Evolutionary conservation across 2,797 vertebrate species (phyloP).

Genomic region (Fundulus diaphanus): DNA sequence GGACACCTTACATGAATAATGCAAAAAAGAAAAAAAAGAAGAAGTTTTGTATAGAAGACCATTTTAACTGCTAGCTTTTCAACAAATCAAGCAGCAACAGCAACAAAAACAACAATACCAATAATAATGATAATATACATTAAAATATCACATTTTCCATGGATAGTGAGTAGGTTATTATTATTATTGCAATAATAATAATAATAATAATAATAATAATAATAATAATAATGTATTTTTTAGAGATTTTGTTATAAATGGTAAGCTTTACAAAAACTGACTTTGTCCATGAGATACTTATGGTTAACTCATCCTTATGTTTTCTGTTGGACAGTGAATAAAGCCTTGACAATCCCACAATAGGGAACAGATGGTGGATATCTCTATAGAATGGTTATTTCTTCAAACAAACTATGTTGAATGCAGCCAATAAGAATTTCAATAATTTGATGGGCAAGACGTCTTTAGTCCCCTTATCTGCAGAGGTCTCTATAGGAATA

Average conservation of each 20-base stretch:
- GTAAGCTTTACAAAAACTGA: neutral
- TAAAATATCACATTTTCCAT: conserved; percentile 26
- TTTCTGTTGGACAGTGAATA: neutral
- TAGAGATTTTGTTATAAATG: neutral
- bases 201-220: no score
- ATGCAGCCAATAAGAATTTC: neutral
- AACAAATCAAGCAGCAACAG: neutral
- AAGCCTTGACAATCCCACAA: neutral
- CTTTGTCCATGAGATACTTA: neutral
- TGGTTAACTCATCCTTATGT: neutral
- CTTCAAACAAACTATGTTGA: neutral
- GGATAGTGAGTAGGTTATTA: neutral
- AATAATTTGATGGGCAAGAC: neutral
- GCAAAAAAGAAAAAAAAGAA: neutral
- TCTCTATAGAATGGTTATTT: neutral
- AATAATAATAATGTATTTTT: neutral
- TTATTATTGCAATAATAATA: no score
- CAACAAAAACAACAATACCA: neutral
- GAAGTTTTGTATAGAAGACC: neutral
- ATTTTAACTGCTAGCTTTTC: neutral
- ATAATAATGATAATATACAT: conserved; percentile 25
- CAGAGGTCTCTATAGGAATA: no score
- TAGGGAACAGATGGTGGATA: neutral
- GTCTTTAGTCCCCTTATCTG: neutral
- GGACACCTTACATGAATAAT: neutral